Evolutionary conservation across 2,888 invertebrate species (phyloP).

Genomic region (Balanococcus diminutus): DNA sequence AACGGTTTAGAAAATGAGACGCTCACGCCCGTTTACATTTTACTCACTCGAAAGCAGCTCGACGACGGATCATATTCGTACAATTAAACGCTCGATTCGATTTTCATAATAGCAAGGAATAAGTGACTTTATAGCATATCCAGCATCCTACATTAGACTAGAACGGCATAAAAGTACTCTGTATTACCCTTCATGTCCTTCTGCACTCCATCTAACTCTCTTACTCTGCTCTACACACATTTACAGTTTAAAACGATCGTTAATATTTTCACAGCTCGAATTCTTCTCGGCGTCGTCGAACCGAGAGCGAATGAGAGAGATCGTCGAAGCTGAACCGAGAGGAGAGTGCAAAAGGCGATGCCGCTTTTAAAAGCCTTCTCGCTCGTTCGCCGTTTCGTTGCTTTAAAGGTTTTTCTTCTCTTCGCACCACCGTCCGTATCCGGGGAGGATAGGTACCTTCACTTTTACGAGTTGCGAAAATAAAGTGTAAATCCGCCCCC

Average conservation of each 20-base stretch:
- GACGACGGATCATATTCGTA: not conserved
- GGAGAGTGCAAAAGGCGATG: not conserved
- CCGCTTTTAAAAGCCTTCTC: not conserved
- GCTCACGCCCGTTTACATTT: not conserved
- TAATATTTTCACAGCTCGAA: not conserved
- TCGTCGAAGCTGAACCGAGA: not conserved
- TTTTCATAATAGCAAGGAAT: not conserved
- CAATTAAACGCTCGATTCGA: not conserved
- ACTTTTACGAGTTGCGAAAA: not conserved
- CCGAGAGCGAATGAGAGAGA: not conserved
- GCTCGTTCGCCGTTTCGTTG: not conserved
- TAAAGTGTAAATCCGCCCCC: slow-evolving; percentile 5
- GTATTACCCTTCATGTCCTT: not conserved
- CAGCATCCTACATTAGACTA: not conserved
- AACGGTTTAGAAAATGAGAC: not conserved
- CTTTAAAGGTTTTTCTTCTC: not conserved
- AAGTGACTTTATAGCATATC: not conserved
- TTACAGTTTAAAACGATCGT: slow-evolving; percentile 7
- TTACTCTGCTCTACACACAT: not conserved
- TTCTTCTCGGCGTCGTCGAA: not conserved
- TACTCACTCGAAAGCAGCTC: not conserved
- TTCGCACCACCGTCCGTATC: not conserved
- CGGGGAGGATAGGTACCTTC: not conserved
- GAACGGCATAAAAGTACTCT: not conserved
- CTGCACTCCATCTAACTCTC: not conserved